Conservation (phyloP, 2,113 vertebrate genomes). For the Pomatostomus ruficeps region DNA sequence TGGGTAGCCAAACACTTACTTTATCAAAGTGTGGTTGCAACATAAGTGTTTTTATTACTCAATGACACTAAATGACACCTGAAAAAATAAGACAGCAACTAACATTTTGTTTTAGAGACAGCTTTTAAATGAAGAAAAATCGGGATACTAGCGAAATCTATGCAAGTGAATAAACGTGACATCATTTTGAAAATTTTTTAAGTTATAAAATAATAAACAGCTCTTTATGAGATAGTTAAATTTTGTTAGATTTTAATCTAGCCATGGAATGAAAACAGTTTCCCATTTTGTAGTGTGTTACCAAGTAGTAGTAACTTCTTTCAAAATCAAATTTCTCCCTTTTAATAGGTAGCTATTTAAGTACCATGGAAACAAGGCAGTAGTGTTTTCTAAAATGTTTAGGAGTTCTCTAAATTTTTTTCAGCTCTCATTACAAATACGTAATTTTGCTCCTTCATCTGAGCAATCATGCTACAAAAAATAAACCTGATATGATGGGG, state of each 20-base stretch:
- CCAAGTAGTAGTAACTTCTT: neutral
- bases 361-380: neutral
- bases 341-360: slow-evolving; percentile 37
- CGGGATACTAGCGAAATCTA: neutral
- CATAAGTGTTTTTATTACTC: neutral
- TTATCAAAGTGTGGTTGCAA: neutral
- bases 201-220: slow-evolving; percentile 13
- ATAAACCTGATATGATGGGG: neutral
- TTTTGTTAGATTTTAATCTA: slow-evolving; percentile 28
- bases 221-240: neutral
- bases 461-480: neutral
- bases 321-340: slow-evolving; percentile 24
- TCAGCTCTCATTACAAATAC: neutral
- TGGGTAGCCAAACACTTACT: neutral
- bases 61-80: neutral
- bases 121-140: neutral
- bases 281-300: neutral
- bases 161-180: neutral
- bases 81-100: neutral
- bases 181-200: neutral
- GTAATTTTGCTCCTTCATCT: neutral
- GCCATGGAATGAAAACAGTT: neutral
- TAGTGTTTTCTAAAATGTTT: slow-evolving; percentile 34
- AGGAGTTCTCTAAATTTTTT: neutral
- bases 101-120: neutral